phyloP scores from a whole-genome alignment of 2,113 vertebrate genomes.

The Diphyllodes magnificus region DNA sequence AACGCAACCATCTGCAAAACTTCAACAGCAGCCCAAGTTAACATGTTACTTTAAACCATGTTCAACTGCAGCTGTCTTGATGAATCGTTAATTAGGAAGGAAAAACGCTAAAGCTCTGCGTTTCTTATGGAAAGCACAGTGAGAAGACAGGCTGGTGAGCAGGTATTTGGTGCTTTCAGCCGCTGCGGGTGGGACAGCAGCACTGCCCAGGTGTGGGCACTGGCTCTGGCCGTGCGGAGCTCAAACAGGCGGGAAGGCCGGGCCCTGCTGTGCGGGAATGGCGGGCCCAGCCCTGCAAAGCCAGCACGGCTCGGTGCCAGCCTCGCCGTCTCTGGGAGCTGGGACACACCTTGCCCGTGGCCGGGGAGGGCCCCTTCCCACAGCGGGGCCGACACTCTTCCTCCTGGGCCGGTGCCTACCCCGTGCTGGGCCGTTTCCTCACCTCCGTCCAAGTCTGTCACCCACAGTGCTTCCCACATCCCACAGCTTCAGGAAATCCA shows the following conservation, averaged over 20 bases:
- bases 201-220: fast-evolving
- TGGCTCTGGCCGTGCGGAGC: neutral
- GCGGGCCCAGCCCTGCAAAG: neutral
- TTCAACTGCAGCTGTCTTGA: neutral
- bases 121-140: neutral
- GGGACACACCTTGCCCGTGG: neutral
- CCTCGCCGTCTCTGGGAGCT: neutral
- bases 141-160: neutral
- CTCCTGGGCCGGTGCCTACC: neutral
- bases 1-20: neutral
- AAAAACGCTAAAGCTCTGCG: neutral
- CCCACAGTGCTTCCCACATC: conserved; percentile 17
- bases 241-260: fast-evolving
- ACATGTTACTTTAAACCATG: neutral
- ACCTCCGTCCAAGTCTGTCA: conserved; percentile 3
- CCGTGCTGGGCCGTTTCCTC: neutral
- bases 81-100: neutral
- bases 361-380: neutral
- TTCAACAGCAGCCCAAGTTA: neutral
- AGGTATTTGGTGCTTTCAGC: neutral
- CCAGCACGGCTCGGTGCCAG: neutral
- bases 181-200: neutral
- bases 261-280: fast-evolving
- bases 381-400: neutral
- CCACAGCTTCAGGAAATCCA: conserved; percentile 45